Evolutionary conservation across 1,140 invertebrate genomes (phyloP).

Genomic region (Drosophila pectinifera): DNA sequence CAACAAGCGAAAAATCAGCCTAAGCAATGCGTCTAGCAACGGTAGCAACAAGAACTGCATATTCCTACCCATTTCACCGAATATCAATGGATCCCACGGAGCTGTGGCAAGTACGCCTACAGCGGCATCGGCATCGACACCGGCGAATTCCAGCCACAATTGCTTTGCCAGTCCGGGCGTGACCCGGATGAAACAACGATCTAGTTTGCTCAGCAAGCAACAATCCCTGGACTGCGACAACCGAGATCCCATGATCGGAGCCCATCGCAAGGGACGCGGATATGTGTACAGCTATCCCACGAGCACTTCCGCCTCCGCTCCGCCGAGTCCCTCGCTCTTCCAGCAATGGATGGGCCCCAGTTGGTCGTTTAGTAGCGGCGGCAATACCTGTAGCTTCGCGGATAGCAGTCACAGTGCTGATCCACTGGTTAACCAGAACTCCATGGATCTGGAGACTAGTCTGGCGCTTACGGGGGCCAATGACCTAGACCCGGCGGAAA

Average conservation of each 20-base stretch:
- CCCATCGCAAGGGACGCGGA: constrained; percentile 62
- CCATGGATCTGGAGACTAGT: constrained; percentile 77
- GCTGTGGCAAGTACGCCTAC: constrained; percentile 88
- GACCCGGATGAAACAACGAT: constrained; percentile 87
- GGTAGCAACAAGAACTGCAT: constrained; percentile 90
- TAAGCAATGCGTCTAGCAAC: constrained; percentile 85
- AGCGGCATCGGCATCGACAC: constrained; percentile 83
- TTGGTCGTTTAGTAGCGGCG: constrained; percentile 52
- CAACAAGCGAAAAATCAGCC: constrained; percentile 86
- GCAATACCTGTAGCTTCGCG: constrained; percentile 41
- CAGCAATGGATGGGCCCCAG: constrained; percentile 65
- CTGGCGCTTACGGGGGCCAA: constrained; percentile 54
- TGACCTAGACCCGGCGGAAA: constrained; percentile 67
- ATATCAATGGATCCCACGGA: constrained; percentile 60
- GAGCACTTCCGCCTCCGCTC: constrained; percentile 78
- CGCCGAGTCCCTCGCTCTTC: constrained; percentile 78
- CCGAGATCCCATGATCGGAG: constrained; percentile 79
- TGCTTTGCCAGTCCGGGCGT: constrained; percentile 94
- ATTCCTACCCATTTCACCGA: constrained; percentile 93
- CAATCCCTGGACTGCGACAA: constrained; percentile 75
- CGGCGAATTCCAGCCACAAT: constrained; percentile 84
- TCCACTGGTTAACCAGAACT: constrained; percentile 70
- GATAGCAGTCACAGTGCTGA: constrained; percentile 56
- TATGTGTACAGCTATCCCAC: constrained; percentile 70
- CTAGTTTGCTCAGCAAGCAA: constrained; percentile 68